phyloP scores from a whole-genome alignment of 2,113 vertebrate species.

The Gymnobelideus leadbeateri region DNA sequence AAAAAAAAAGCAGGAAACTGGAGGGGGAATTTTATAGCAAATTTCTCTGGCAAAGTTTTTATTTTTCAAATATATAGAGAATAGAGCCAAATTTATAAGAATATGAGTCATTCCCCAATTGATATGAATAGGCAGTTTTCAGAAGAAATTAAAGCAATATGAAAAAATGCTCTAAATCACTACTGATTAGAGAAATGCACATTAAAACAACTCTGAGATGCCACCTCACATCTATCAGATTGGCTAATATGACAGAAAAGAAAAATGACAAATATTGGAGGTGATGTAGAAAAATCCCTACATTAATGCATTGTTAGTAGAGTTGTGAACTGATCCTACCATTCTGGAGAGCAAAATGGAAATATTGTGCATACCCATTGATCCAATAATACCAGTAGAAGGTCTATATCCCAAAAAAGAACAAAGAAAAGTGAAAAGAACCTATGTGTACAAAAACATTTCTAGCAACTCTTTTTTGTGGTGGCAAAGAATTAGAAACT shows the following conservation, averaged over 20 bases:
- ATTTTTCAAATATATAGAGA: background rate
- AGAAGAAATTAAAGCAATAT: background rate
- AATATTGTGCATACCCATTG: background rate
- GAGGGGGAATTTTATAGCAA: background rate
- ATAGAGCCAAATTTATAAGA: background rate
- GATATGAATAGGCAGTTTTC: background rate
- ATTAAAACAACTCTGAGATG: background rate
- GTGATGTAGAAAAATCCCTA: background rate
- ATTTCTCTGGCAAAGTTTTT: background rate
- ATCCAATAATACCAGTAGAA: background rate
- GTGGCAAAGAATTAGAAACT: background rate
- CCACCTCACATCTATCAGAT: background rate
- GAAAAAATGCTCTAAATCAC: background rate
- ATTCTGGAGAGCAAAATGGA: background rate
- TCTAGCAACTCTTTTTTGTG: background rate
- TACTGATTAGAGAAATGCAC: background rate
- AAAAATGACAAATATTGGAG: background rate
- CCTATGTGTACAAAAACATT: background rate
- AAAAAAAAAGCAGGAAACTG: background rate
- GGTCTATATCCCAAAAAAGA: background rate
- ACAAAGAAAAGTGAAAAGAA: background rate
- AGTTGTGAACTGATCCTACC: background rate
- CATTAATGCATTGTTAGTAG: background rate
- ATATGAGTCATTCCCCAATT: background rate
- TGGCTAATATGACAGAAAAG: background rate